phyloP scores from a whole-genome alignment of 2,797 vertebrate species.

The Acrossocheilus fasciatus region DNA sequence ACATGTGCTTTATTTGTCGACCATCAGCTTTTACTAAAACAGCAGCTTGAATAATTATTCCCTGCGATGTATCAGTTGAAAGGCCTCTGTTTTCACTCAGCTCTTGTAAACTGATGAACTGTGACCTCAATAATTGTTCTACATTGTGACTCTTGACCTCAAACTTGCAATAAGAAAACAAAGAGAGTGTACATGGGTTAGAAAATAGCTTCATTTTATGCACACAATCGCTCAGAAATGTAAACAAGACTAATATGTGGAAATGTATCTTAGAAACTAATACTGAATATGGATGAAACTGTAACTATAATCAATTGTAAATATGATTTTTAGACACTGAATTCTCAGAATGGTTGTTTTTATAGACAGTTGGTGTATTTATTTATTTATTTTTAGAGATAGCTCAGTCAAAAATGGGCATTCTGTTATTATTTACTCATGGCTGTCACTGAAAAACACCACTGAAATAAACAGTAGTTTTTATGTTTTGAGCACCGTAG shows the following conservation, averaged over 20 bases:
- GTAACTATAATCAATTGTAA: neutral
- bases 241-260: constrained; percentile 17
- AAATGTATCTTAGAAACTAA: neutral
- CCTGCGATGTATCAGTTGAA: constrained; percentile 23
- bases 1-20: constrained; percentile 37
- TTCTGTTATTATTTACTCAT: neutral
- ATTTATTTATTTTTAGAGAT: neutral
- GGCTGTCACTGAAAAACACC: neutral
- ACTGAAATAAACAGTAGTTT: neutral
- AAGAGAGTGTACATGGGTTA: constrained; percentile 56
- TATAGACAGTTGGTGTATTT: neutral
- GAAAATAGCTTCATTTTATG: constrained; percentile 60
- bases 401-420: neutral
- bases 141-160: constrained; percentile 72
- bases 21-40: constrained; percentile 18
- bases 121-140: constrained; percentile 73
- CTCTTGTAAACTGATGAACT: constrained; percentile 67
- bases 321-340: neutral
- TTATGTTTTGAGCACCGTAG: neutral
- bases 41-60: constrained; percentile 48
- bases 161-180: constrained; percentile 65
- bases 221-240: constrained; percentile 18
- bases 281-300: constrained; percentile 17
- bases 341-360: neutral
- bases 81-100: constrained; percentile 64